phyloP scores from a whole-genome alignment of 1,140 invertebrate species.

The Sycobia sp. region DNA sequence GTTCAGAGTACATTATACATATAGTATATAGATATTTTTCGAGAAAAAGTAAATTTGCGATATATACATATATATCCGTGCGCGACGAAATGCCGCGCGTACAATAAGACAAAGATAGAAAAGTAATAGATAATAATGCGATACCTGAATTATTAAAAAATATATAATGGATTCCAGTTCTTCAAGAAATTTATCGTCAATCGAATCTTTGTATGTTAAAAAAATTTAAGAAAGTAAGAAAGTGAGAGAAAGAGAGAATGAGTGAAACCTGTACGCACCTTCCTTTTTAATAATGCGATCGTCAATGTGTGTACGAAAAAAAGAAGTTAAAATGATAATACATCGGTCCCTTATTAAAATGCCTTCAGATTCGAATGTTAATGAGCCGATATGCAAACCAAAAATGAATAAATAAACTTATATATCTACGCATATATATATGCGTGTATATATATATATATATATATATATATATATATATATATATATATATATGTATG shows the following conservation, averaged over 20 bases:
- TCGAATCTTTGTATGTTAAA: constrained; percentile 11
- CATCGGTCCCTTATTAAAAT: not conserved
- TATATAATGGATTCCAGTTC: constrained; percentile 6
- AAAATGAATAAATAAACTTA: no score
- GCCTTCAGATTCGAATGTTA: not conserved
- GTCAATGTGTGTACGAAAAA: no score
- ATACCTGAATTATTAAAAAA: constrained; percentile 28
- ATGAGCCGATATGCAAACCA: no score
- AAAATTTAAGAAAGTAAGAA: constrained; percentile 9
- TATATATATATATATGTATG: no score
- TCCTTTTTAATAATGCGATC: no score
- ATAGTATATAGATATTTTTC: constrained; percentile 14
- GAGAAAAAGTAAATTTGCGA: not conserved
- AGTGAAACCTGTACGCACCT: no score
- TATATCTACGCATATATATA: no score
- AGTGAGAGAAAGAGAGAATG: no score
- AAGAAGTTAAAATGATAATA: no score
- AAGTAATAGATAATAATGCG: constrained; percentile 20
- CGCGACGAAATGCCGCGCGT: constrained; percentile 1
- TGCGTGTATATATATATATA: no score
- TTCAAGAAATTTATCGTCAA: constrained; percentile 9
- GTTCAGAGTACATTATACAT: not conserved
- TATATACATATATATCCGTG: no score
- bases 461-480: no score
- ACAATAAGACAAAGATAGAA: constrained; percentile 16